Conservation (phyloP, 2,888 invertebrate genomes). For the Acanthosepion pharaonis region DNA sequence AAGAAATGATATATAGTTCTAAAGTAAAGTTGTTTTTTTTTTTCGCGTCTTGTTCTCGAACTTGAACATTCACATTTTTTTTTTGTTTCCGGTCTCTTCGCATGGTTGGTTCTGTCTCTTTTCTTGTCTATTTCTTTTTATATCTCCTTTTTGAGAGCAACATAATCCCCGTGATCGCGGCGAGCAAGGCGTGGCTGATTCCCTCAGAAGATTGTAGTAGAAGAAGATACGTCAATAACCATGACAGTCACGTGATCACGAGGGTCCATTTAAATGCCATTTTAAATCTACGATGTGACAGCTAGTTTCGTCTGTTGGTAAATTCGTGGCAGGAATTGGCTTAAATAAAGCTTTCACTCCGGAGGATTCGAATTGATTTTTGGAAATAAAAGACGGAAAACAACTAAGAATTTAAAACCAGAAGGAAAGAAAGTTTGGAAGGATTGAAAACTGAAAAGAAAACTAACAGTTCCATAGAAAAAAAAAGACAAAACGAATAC, state of each 20-base stretch:
- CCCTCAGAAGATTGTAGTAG: not conserved
- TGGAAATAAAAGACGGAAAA: not conserved
- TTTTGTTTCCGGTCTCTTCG: not conserved
- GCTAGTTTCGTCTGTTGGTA: slow-evolving; percentile 33
- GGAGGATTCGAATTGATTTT: slow-evolving; percentile 22
- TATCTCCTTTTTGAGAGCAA: not conserved
- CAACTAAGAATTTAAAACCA: not conserved
- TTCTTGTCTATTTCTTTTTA: not conserved
- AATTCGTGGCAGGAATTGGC: slow-evolving; percentile 7
- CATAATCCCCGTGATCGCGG: not conserved
- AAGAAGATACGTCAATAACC: not conserved
- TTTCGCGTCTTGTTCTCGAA: no score
- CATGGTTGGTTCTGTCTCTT: not conserved
- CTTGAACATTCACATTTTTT: no score
- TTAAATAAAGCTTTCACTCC: slow-evolving; percentile 33
- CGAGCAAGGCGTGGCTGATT: not conserved
- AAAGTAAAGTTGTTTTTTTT: no score
- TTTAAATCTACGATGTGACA: slow-evolving; percentile 33
- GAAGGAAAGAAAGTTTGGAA: not conserved
- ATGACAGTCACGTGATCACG: not conserved
- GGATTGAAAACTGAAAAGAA: not conserved
- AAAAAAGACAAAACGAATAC: not conserved
- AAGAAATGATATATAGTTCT: no score
- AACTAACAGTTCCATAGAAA: not conserved
- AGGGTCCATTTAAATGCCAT: slow-evolving; percentile 33